Conservation (phyloP, 2,113 vertebrate species). For the Lepus americanus region DNA sequence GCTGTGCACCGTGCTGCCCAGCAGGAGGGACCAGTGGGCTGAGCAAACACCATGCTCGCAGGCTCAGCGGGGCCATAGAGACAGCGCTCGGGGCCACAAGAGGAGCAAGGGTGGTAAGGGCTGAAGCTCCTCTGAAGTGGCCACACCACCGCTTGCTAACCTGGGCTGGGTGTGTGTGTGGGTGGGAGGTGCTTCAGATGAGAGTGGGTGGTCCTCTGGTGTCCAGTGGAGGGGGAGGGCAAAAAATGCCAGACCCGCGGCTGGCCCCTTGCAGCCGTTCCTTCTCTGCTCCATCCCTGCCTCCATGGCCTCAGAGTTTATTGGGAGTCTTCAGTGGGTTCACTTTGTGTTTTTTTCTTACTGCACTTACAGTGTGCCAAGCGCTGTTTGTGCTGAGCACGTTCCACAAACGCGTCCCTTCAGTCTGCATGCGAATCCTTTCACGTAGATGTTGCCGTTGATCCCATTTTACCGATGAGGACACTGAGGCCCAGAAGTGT, state of each 20-base stretch:
- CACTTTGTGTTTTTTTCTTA: neutral
- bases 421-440: conserved; percentile 31
- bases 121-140: neutral
- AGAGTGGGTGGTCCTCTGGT: neutral
- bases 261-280: neutral
- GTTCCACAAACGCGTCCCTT: conserved; percentile 40
- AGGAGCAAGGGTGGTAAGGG: neutral
- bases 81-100: neutral
- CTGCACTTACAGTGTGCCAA: conserved; percentile 59
- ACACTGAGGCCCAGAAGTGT: conserved; percentile 56
- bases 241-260: neutral
- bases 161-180: no score
- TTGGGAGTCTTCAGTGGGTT: neutral
- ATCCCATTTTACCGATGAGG: conserved; percentile 57
- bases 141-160: neutral
- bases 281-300: neutral
- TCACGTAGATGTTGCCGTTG: conserved; percentile 34
- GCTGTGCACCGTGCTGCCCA: neutral
- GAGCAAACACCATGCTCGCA: conserved; percentile 30
- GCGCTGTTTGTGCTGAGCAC: conserved; percentile 19
- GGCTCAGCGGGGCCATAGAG: neutral
- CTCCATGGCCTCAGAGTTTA: conserved; percentile 46
- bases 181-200: neutral
- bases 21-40: conserved; percentile 65
- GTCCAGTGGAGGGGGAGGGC: neutral